These are phyloP conservation scores for Archivesica marissinica DNA, from an alignment of 1,140 invertebrate genomes.

Conservation along the genomic window DNA sequence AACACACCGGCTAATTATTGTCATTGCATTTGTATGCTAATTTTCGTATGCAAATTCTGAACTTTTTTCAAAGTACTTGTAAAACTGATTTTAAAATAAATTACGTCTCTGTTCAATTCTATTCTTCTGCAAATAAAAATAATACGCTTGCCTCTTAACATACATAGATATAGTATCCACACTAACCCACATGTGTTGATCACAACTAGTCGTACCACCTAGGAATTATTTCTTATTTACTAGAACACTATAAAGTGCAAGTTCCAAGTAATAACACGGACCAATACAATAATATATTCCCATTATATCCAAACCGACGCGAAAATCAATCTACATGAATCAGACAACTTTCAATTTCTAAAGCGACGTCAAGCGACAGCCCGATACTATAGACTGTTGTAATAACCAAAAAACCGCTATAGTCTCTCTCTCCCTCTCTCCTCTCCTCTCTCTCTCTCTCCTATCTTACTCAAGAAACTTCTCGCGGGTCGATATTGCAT, in stretches of 20 bases:
- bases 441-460: no score
- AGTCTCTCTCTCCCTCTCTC: no score
- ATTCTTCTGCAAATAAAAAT: no score
- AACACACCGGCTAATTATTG: not conserved
- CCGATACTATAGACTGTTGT: conserved; percentile 3
- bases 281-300: not conserved
- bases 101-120: no score
- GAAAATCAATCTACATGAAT: conserved; percentile 21
- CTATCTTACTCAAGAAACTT: not conserved
- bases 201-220: not conserved
- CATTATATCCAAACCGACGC: not conserved
- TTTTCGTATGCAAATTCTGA: not conserved
- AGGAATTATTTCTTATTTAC: not conserved
- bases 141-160: no score
- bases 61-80: not conserved
- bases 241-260: not conserved
- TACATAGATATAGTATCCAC: no score
- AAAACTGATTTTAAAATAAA: no score
- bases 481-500: conserved; percentile 3
- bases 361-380: not conserved
- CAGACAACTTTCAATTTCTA: conserved; percentile 16
- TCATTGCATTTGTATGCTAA: not conserved
- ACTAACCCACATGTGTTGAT: not conserved
- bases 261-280: not conserved
- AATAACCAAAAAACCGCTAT: not conserved